phyloP scores from a whole-genome alignment of 2,113 vertebrate species.

The Callipepla californica region DNA sequence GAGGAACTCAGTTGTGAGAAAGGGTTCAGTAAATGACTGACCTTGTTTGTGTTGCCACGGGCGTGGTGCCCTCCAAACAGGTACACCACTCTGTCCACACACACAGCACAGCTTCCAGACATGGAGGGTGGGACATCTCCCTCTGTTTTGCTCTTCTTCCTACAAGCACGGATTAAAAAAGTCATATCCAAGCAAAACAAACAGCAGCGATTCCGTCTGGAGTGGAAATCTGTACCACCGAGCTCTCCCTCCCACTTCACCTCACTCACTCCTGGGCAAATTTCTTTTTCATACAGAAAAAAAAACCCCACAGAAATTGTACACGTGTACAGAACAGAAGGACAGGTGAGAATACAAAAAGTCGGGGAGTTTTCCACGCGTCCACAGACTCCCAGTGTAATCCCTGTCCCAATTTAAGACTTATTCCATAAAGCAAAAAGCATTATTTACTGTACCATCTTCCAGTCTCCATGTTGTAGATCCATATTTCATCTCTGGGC shows the following conservation, averaged over 20 bases:
- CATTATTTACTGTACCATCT: constrained; percentile 83
- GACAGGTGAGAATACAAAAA: neutral
- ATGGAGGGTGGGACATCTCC: constrained; percentile 92
- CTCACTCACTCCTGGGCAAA: neutral
- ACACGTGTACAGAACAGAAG: neutral
- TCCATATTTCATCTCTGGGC: constrained; percentile 94
- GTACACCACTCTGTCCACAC: constrained; percentile 91
- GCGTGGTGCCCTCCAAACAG: constrained; percentile 95
- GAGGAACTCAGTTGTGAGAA: neutral
- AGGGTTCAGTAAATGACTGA: constrained; percentile 49
- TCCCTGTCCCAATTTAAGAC: neutral
- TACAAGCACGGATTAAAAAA: constrained; percentile 19
- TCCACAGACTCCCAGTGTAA: neutral
- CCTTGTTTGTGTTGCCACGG: constrained; percentile 93
- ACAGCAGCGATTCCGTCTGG: rapidly evolving
- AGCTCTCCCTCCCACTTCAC: neutral
- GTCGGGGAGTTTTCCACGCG: neutral
- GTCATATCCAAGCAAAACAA: neutral
- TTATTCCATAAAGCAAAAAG: neutral
- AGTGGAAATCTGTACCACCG: neutral
- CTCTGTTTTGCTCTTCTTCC: constrained; percentile 86
- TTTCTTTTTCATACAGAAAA: neutral
- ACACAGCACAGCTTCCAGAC: constrained; percentile 95
- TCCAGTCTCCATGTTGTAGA: constrained; percentile 94
- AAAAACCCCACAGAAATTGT: neutral